Evolutionary conservation across 2,888 invertebrate genomes (phyloP).

Genomic region (Aricia artaxerxes): DNA sequence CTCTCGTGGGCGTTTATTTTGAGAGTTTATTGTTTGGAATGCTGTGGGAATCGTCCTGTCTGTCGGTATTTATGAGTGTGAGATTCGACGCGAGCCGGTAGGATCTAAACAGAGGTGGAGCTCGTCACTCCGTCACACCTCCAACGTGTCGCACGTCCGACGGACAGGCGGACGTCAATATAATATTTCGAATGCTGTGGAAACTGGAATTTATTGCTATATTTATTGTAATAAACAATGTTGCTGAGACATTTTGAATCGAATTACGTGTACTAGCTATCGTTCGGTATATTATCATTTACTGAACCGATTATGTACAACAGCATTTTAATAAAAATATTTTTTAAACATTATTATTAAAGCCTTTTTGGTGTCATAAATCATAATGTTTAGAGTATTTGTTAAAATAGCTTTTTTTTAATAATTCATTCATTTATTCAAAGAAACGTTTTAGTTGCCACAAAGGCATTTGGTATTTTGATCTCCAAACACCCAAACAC

Average conservation of each 20-base stretch:
- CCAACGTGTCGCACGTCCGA: neutral
- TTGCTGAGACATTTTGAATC: neutral
- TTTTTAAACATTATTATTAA: too few relatives aligned
- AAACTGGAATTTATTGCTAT: neutral
- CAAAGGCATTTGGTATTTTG: slow-evolving; percentile 4
- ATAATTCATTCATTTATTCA: neutral
- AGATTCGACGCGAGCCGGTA: slow-evolving; percentile 1
- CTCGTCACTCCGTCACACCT: neutral
- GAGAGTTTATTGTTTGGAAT: slow-evolving; percentile 8
- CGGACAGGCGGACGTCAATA: neutral
- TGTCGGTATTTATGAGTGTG: neutral
- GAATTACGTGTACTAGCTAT: neutral
- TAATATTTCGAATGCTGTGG: neutral
- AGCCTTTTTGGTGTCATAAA: too few relatives aligned
- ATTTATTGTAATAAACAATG: too few relatives aligned
- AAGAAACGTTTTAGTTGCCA: neutral
- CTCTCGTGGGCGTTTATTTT: slow-evolving; percentile 8
- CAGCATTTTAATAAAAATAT: too few relatives aligned
- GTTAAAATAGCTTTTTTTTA: too few relatives aligned
- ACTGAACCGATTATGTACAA: too few relatives aligned
- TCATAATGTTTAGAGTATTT: too few relatives aligned
- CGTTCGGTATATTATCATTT: too few relatives aligned
- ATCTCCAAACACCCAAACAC: neutral
- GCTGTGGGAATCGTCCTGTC: slow-evolving; percentile 18
- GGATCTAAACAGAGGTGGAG: neutral